phyloP scores from a whole-genome alignment of 2,113 vertebrate species.

The Puntigrus tetrazona region DNA sequence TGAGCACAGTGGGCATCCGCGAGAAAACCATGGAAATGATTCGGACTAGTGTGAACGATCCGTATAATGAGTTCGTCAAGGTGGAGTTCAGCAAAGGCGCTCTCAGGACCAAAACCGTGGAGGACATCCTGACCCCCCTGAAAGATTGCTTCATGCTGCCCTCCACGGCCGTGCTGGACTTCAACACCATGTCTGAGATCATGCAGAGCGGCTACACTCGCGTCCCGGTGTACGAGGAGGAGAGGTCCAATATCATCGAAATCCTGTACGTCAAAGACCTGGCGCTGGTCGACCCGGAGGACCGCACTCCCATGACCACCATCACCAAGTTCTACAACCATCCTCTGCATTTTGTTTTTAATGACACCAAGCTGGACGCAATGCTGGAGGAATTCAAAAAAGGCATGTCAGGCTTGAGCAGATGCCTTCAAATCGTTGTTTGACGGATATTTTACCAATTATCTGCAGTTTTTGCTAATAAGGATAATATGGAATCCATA shows the following conservation, averaged over 20 bases:
- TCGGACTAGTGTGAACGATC: conserved; percentile 80
- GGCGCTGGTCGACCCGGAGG: conserved; percentile 86
- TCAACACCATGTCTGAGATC: conserved; percentile 87
- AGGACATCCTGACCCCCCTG: conserved; percentile 88
- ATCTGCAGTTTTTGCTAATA: background rate
- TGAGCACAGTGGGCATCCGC: conserved; percentile 76
- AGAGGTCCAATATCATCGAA: conserved; percentile 89
- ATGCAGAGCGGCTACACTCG: conserved; percentile 93
- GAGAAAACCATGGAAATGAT: conserved; percentile 87
- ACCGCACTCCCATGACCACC: conserved; percentile 87
- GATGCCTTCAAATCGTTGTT: background rate
- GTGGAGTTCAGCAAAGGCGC: conserved; percentile 85
- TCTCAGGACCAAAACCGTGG: conserved; percentile 85
- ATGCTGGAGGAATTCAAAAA: conserved; percentile 93
- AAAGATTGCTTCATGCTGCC: conserved; percentile 92
- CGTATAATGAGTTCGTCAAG: conserved; percentile 87
- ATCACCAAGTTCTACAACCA: conserved; percentile 94
- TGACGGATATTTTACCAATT: background rate
- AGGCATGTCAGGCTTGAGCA: conserved; percentile 68
- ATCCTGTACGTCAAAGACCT: conserved; percentile 89
- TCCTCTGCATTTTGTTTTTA: conserved; percentile 90
- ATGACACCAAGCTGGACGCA: conserved; percentile 90
- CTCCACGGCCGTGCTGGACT: conserved; percentile 81
- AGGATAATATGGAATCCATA: background rate
- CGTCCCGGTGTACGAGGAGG: conserved; percentile 89